These are phyloP conservation scores for Ciconia boyciana DNA, from an alignment of 2,113 vertebrate genomes.

Conservation along the genomic window DNA sequence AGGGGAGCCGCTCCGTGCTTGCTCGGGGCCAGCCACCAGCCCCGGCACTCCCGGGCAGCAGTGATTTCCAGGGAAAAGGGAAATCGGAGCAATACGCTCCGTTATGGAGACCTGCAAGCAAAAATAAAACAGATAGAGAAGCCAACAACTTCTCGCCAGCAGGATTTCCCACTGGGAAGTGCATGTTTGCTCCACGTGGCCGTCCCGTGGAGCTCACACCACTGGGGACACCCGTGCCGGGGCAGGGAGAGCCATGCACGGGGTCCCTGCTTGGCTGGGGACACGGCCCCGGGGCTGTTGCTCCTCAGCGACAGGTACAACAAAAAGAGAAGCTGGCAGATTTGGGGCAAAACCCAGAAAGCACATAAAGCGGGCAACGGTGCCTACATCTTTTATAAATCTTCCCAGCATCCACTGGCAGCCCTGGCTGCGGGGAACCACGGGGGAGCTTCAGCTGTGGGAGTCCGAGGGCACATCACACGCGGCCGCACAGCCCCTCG, in stretches of 20 bases:
- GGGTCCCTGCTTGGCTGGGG: fast-evolving
- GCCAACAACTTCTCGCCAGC: fast-evolving
- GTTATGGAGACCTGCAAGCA: background rate
- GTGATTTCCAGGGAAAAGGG: background rate
- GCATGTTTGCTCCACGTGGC: fast-evolving
- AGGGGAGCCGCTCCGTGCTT: fast-evolving
- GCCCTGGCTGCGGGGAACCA: background rate
- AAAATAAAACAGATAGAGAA: background rate
- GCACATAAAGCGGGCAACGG: background rate
- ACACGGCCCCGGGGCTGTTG: fast-evolving
- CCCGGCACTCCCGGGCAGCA: fast-evolving
- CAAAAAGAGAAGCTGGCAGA: fast-evolving
- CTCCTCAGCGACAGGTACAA: fast-evolving
- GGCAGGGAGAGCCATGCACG: background rate
- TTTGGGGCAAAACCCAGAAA: background rate
- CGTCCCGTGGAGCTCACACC: fast-evolving
- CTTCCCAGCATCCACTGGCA: background rate
- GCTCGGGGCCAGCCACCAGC: fast-evolving
- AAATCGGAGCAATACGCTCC: fast-evolving
- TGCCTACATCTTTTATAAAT: background rate
- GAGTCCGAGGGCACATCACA: background rate
- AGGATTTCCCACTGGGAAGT: background rate
- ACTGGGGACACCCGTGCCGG: background rate
- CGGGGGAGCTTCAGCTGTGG: background rate
- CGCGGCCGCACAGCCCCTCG: fast-evolving